Evolutionary conservation across 2,113 vertebrate genomes (phyloP).

Genomic region (Forbesichthys agassizii): DNA sequence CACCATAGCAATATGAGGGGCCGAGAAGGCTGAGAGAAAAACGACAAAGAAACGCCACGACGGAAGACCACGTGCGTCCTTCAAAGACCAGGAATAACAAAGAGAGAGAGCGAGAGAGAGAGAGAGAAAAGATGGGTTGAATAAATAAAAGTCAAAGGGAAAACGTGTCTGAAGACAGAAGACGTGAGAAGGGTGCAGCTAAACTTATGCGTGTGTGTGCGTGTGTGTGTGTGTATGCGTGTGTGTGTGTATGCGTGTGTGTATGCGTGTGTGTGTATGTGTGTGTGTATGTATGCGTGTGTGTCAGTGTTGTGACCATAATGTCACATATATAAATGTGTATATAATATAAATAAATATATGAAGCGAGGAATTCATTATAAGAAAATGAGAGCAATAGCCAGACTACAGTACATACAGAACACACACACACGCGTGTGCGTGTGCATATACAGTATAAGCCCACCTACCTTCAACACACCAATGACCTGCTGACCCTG

Average conservation of each 20-base stretch:
- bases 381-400: background rate
- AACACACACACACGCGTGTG: too few relatives aligned
- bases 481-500: conserved; percentile 39
- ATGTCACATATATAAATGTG: too few relatives aligned
- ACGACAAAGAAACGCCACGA: conserved; percentile 14
- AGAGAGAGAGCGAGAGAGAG: conserved; percentile 13
- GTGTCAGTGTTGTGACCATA: conserved; percentile 36
- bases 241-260: conserved; percentile 1
- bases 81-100: conserved; percentile 29
- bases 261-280: background rate
- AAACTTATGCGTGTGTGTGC: background rate
- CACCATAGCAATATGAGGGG: too few relatives aligned
- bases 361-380: conserved; percentile 7
- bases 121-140: conserved; percentile 31
- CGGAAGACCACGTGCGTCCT: conserved; percentile 21
- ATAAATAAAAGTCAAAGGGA: conserved; percentile 27
- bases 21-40: background rate
- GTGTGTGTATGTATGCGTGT: conserved; percentile 8
- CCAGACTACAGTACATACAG: too few relatives aligned
- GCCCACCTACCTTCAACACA: conserved; percentile 27
- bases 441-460: background rate
- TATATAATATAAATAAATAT: too few relatives aligned
- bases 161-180: conserved; percentile 26
- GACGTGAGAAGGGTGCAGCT: background rate
- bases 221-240: background rate